Conservation (phyloP, 2,888 invertebrate species). For the Tachina grossa region DNA sequence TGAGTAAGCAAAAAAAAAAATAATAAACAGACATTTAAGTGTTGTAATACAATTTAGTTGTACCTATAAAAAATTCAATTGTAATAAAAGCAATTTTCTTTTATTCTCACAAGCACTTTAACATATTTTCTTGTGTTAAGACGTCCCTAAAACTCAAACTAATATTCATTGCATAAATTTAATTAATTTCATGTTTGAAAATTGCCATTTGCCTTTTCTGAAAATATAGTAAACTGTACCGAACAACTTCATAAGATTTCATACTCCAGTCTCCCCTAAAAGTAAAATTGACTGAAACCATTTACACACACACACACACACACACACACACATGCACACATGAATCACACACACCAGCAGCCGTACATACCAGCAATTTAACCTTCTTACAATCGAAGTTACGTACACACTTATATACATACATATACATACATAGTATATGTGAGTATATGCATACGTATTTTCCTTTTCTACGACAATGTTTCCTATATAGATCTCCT, state of each 20-base stretch:
- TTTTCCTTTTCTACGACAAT: conserved; percentile 31
- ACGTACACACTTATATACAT: neutral
- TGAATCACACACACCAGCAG: neutral
- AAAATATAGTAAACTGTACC: conserved; percentile 52
- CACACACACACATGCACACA: neutral
- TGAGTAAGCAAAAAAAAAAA: neutral
- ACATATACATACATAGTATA: neutral
- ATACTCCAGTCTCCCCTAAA: neutral
- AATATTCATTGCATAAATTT: conserved; percentile 63
- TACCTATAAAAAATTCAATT: conserved; percentile 14
- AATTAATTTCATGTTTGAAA: conserved; percentile 68
- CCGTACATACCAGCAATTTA: conserved; percentile 40
- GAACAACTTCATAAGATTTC: conserved; percentile 39
- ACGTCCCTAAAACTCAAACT: conserved; percentile 48
- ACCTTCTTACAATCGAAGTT: conserved; percentile 43
- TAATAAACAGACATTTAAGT: conserved; percentile 5
- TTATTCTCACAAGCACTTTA: neutral
- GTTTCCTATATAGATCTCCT: conserved; percentile 48
- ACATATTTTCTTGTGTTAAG: neutral
- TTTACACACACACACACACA: neutral
- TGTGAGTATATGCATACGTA: neutral
- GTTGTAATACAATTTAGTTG: conserved; percentile 8
- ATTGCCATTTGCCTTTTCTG: conserved; percentile 54
- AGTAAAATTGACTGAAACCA: neutral
- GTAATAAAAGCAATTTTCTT: conserved; percentile 34